These are phyloP conservation scores for Cephalopholis sonnerati DNA, from an alignment of 2,113 vertebrate species.

Conservation along the genomic window DNA sequence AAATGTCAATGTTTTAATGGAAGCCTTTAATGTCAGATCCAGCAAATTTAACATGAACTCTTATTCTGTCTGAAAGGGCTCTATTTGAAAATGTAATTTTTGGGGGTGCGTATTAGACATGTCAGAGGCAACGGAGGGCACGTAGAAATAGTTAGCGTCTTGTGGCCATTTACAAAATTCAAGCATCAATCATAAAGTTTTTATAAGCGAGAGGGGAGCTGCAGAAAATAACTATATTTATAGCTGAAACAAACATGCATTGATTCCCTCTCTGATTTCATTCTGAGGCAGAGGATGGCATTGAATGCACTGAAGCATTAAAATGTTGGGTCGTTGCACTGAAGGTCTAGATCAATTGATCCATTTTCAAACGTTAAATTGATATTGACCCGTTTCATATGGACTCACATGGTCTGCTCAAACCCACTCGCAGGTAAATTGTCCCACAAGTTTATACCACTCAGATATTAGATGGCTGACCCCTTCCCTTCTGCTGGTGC, in stretches of 20 bases:
- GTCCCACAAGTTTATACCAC: conserved; percentile 15
- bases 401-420: conserved; percentile 35
- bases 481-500: conserved; percentile 2
- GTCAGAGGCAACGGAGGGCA: background rate
- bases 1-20: conserved; percentile 81
- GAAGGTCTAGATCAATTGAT: conserved; percentile 60
- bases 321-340: conserved; percentile 52
- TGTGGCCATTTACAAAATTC: conserved; percentile 21
- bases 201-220: background rate
- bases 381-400: conserved; percentile 73
- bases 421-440: conserved; percentile 45
- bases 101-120: background rate
- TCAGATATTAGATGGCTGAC: conserved; percentile 21
- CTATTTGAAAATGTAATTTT: conserved; percentile 12
- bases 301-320: conserved; percentile 61
- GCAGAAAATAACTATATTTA: conserved; percentile 58
- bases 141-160: conserved; percentile 1
- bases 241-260: conserved; percentile 63
- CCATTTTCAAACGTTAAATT: conserved; percentile 73
- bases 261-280: conserved; percentile 56
- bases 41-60: conserved; percentile 48
- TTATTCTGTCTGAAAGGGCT: conserved; percentile 45
- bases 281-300: conserved; percentile 42
- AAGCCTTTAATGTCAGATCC: conserved; percentile 65
- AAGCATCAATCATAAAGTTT: conserved; percentile 41